Conservation (phyloP, 2,888 invertebrate genomes). For the Chelonus formosanus region DNA sequence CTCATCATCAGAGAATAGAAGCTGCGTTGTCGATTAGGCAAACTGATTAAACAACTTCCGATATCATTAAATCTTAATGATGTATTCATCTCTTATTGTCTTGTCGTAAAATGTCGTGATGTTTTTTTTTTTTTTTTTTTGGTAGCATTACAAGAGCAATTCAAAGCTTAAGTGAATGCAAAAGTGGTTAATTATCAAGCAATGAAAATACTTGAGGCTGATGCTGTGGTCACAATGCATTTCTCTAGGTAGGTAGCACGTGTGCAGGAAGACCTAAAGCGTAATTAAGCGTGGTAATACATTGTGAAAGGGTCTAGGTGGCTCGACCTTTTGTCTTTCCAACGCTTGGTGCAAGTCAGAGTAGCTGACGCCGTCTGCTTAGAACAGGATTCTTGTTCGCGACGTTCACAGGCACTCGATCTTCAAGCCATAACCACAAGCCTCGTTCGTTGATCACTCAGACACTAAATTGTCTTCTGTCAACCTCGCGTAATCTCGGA, state of each 20-base stretch:
- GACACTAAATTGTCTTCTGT: conserved; percentile 43
- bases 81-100: conserved; percentile 2
- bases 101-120: no score
- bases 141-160: no score
- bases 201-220: neutral
- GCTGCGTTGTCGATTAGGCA: conserved; percentile 16
- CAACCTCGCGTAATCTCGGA: conserved; percentile 40
- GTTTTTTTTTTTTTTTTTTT: no score
- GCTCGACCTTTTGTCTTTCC: conserved; percentile 31
- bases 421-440: conserved; percentile 40
- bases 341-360: conserved; percentile 1
- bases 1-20: conserved; percentile 3
- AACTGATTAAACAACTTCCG: conserved; percentile 22
- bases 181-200: conserved; percentile 12
- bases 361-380: conserved; percentile 16
- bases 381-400: conserved; percentile 30
- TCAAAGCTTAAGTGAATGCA: no score
- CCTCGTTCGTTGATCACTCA: conserved; percentile 40
- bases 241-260: conserved; percentile 10
- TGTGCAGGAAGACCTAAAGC: conserved; percentile 5
- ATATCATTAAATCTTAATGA: conserved; percentile 21
- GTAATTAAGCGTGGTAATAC: conserved; percentile 44
- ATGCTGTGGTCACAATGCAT: conserved; percentile 8
- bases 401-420: conserved; percentile 36
- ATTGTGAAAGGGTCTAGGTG: conserved; percentile 39